Evolutionary conservation across 2,113 vertebrate genomes (phyloP), one percentile per base, ranked within the genome.

Genomic region (Electrona antarctica): DNA sequence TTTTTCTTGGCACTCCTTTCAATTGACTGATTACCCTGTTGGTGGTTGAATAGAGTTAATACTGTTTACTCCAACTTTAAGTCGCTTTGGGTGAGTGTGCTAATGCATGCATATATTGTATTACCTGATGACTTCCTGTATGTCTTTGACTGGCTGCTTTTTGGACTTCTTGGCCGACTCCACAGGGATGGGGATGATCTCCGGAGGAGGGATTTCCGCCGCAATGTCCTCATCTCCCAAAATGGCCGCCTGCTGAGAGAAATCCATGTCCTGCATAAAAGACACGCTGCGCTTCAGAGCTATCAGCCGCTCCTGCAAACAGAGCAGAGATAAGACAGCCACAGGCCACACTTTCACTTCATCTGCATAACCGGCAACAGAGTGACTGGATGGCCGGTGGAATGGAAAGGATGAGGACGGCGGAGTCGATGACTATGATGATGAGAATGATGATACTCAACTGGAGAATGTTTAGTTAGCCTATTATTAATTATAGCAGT

Each of bases 211-310:
- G 48, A 97, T 86, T 88, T 98, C 95, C 54, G 94, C 88, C 65
- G 93, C 82, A 47, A 95, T 90, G 66, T 98, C 96, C 86, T 97
- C 97, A 57, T 95, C 95, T 12, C 97, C 97, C 93, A 99, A 83
- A 90, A 99, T 96, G 87, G 96, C 97, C 81, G 96, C 97, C 94
- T 99, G 97, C 95, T 99, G 97, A 92, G 95, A 97, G 84, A 95
- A 97, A 94, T 99, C 98, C 97, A 99, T 96, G 92, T 96, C 96
- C 93, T 99, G 98, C 98, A 99, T 98, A 92, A 99, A 99, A 92
- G 97, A 97, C 96, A 98, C 94, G 96, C 97, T 99, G 94, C 97
- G 97, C 95, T 97, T 99, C 93, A 99, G 92, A 93, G 95, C 96
- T 93, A 97, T 93, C 85, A 99, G 95, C 85, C 97, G 96, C 89